A percentile compares a stretch with the other conserved stretches of the same genome.
phyloP scores from a whole-genome alignment of 2,888 invertebrate genomes.

The Cremastinae sp. region DNA sequence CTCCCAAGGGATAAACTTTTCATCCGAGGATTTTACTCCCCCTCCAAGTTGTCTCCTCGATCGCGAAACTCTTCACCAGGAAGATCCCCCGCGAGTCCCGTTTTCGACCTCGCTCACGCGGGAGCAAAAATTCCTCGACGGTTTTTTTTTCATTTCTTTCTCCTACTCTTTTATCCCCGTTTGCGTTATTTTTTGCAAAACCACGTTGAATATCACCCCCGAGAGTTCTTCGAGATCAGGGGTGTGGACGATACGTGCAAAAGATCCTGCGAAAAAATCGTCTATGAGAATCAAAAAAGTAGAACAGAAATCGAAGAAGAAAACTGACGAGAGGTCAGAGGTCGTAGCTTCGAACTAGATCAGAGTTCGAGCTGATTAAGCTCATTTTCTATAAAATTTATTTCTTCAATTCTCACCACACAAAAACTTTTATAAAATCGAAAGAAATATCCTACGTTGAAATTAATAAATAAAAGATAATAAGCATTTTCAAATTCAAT shows the following conservation, averaged over 20 bases:
- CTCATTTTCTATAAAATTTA: slow-evolving; percentile 49
- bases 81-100: slow-evolving; percentile 26
- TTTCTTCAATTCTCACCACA: slow-evolving; percentile 26
- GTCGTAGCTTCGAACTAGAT: slow-evolving; percentile 46
- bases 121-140: slow-evolving; percentile 43
- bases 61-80: slow-evolving; percentile 51
- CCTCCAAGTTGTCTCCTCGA: slow-evolving; percentile 46
- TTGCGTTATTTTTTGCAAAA: slow-evolving; percentile 72
- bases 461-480: no score
- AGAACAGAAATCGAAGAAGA: neutral
- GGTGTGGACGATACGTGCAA: slow-evolving; percentile 44
- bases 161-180: slow-evolving; percentile 65
- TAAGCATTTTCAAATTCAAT: no score
- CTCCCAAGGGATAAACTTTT: slow-evolving; percentile 59
- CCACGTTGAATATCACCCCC: slow-evolving; percentile 63
- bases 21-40: slow-evolving; percentile 54
- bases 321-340: slow-evolving; percentile 49
- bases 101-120: slow-evolving; percentile 45
- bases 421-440: no score
- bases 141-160: slow-evolving; percentile 53
- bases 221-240: slow-evolving; percentile 41
- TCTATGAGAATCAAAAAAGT: neutral
- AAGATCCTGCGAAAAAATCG: slow-evolving; percentile 27
- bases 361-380: slow-evolving; percentile 59
- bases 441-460: no score